Evolutionary conservation across 2,113 vertebrate genomes (phyloP).

Genomic region (Tupaia tana): DNA sequence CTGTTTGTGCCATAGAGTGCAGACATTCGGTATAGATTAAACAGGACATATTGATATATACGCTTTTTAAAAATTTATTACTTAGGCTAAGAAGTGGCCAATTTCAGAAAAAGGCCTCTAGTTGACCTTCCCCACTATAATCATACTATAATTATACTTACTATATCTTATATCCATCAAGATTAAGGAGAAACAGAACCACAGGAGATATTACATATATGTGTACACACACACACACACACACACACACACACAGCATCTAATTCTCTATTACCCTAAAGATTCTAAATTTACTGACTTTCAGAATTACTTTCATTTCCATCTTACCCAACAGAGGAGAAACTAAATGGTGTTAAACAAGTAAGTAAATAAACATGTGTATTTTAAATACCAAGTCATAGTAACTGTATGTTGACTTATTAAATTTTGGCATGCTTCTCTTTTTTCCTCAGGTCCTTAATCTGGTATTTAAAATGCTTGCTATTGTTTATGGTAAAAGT

Average conservation of each 20-base stretch:
- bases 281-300: not conserved
- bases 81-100: not conserved
- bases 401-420: not conserved
- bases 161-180: not conserved
- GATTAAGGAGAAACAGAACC: not conserved
- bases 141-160: not conserved
- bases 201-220: not conserved
- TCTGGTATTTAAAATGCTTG: not conserved
- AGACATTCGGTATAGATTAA: too few species aligned
- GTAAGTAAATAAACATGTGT: not conserved
- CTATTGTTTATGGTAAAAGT: not conserved
- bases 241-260: not conserved
- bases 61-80: not conserved
- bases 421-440: not conserved
- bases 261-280: not conserved
- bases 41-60: too few species aligned
- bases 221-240: not conserved
- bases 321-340: not conserved
- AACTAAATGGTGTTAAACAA: not conserved
- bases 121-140: not conserved
- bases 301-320: not conserved
- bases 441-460: not conserved
- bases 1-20: too few species aligned
- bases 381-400: not conserved
- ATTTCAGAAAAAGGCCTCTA: not conserved